Evolutionary conservation across 2,113 vertebrate genomes (phyloP).

Genomic region (Odobenus rosmarus): DNA sequence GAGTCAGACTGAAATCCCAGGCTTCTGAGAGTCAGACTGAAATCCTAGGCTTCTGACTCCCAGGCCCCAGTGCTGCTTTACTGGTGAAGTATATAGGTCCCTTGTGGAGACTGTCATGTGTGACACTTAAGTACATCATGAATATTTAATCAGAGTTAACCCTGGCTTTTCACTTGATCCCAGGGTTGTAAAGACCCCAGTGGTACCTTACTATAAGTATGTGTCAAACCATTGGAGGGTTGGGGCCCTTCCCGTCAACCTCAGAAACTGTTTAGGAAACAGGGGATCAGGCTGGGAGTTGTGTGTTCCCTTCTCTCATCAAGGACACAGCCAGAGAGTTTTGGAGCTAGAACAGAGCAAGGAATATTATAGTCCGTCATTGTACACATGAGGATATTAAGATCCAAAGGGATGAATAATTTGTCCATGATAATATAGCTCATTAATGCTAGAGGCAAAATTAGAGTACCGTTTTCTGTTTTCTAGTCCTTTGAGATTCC

Average conservation of each 20-base stretch:
- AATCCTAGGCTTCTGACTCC: neutral
- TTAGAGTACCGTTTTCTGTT: neutral
- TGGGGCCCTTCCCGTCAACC: neutral
- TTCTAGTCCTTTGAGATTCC: neutral
- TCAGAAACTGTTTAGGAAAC: neutral
- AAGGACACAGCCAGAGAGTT: neutral
- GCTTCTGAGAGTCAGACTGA: neutral
- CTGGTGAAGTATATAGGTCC: neutral
- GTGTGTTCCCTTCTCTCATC: neutral
- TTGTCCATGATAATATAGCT: neutral
- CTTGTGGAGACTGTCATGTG: neutral
- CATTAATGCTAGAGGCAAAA: neutral
- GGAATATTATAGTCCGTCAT: neutral
- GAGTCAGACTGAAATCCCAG: neutral
- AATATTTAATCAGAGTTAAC: constrained; percentile 59
- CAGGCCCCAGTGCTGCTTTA: neutral
- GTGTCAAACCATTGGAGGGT: neutral
- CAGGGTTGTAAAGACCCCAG: neutral
- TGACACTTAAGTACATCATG: neutral
- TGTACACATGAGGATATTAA: neutral
- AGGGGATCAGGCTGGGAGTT: neutral
- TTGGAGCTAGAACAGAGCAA: neutral
- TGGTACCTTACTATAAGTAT: neutral
- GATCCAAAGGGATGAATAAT: neutral
- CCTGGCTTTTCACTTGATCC: neutral